Evolutionary conservation across 2,797 vertebrate genomes (phyloP).

Genomic region (Sebastolobus alascanus): DNA sequence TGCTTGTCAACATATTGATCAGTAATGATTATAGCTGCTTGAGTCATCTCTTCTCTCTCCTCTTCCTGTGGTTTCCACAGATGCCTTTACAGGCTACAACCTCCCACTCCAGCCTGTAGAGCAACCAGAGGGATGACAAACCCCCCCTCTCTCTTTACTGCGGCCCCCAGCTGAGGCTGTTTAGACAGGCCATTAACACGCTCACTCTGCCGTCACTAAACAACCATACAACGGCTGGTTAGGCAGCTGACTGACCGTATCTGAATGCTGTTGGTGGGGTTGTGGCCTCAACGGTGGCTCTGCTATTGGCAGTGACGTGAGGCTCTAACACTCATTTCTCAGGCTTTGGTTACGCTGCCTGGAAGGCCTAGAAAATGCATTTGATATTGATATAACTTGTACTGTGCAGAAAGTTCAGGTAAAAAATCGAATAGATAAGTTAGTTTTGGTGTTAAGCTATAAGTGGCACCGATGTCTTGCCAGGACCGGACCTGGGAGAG

Average conservation of each 20-base stretch:
- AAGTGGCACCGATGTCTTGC: neutral
- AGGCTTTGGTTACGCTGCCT: neutral
- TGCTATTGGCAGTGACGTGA: slow-evolving; percentile 23
- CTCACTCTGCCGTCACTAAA: slow-evolving; percentile 76
- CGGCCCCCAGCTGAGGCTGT: slow-evolving; percentile 62
- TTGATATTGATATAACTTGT: neutral
- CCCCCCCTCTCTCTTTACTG: slow-evolving; percentile 10
- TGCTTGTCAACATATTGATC: slow-evolving; percentile 63
- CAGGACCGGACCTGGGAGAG: too few species aligned
- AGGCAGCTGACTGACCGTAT: slow-evolving; percentile 78
- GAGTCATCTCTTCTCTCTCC: slow-evolving; percentile 45
- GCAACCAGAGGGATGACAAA: slow-evolving; percentile 9
- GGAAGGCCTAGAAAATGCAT: neutral
- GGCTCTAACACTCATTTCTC: slow-evolving; percentile 11
- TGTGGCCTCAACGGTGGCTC: slow-evolving; percentile 29
- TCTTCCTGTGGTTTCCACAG: slow-evolving; percentile 37
- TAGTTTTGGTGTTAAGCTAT: neutral
- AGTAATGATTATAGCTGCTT: slow-evolving; percentile 50
- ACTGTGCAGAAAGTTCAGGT: neutral
- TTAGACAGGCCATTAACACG: slow-evolving; percentile 71
- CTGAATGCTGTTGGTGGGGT: slow-evolving; percentile 54
- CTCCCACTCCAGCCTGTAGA: slow-evolving; percentile 43
- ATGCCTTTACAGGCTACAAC: slow-evolving; percentile 59
- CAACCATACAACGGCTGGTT: slow-evolving; percentile 72
- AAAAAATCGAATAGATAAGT: neutral